These are phyloP conservation scores for Watersipora subatra DNA, from an alignment of 1,140 invertebrate species.

Conservation along the genomic window DNA sequence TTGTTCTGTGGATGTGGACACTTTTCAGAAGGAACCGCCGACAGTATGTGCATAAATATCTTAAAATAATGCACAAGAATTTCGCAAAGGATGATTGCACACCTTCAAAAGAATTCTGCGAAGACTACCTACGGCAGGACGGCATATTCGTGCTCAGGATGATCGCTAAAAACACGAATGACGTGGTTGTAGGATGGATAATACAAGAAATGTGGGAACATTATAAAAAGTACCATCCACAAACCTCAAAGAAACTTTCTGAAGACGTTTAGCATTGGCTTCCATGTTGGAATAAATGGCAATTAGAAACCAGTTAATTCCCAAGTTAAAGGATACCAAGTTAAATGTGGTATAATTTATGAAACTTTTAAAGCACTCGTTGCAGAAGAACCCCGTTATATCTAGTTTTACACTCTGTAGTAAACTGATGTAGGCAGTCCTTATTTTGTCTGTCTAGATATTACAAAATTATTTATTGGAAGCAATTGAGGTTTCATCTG, in stretches of 20 bases:
- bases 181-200: not conserved
- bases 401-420: too few relatives aligned
- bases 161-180: constrained; percentile 32
- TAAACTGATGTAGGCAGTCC: too few relatives aligned
- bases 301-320: not conserved
- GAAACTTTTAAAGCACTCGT: not conserved
- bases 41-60: constrained; percentile 14
- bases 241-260: not conserved
- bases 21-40: constrained; percentile 9
- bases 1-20: constrained; percentile 38
- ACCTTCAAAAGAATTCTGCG: constrained; percentile 8
- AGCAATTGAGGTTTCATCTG: too few relatives aligned
- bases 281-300: not conserved
- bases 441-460: too few relatives aligned
- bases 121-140: constrained; percentile 37
- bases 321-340: not conserved
- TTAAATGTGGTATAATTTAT: not conserved
- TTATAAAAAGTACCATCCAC: not conserved
- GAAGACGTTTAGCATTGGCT: not conserved
- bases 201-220: constrained; percentile 2
- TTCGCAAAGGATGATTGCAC: not conserved
- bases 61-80: constrained; percentile 2
- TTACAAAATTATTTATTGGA: too few relatives aligned
- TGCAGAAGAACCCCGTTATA: not conserved
- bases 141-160: constrained; percentile 38